Percentiles rank a stretch among this genome's conserved stretches.
Evolutionary conservation across 1,140 invertebrate genomes (phyloP).

Genomic region (Sesamia nonagrioides): DNA sequence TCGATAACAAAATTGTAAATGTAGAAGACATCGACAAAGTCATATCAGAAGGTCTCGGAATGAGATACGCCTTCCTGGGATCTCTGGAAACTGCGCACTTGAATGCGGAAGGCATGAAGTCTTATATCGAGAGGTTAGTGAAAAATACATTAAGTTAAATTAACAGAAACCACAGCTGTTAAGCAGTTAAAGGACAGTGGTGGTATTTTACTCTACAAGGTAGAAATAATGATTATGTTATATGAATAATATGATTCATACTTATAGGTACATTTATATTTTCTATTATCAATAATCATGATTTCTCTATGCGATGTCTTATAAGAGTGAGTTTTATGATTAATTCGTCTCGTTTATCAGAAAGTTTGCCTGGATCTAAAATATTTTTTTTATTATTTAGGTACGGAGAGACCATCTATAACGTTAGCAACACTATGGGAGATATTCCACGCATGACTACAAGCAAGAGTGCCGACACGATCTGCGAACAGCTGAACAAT

Average conservation of each 20-base stretch:
- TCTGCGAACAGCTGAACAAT: constrained; percentile 91
- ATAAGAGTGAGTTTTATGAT: too few species aligned
- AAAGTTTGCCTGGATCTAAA: too few species aligned
- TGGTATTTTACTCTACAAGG: too few species aligned
- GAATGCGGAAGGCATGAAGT: constrained; percentile 95
- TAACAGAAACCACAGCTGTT: too few species aligned
- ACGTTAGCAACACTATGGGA: constrained; percentile 93
- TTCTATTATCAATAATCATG: too few species aligned
- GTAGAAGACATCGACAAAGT: constrained; percentile 97
- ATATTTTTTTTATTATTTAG: constrained; percentile 68
- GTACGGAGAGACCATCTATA: constrained; percentile 94
- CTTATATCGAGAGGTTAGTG: constrained; percentile 83
- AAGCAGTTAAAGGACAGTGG: too few species aligned
- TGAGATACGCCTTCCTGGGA: constrained; percentile 98
- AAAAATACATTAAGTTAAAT: too few species aligned
- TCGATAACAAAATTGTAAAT: constrained; percentile 94
- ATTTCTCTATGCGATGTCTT: too few species aligned
- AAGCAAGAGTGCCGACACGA: constrained; percentile 89
- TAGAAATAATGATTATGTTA: too few species aligned
- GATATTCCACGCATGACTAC: constrained; percentile 91
- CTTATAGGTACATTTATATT: too few species aligned
- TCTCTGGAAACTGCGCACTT: constrained; percentile 97
- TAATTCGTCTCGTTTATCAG: too few species aligned
- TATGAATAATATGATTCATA: too few species aligned
- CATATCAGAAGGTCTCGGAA: constrained; percentile 97